A percentile compares a stretch with the other conserved stretches of the same genome.
Conservation (phyloP, 2,797 vertebrate genomes). For the Cetoscarus ocellatus region DNA sequence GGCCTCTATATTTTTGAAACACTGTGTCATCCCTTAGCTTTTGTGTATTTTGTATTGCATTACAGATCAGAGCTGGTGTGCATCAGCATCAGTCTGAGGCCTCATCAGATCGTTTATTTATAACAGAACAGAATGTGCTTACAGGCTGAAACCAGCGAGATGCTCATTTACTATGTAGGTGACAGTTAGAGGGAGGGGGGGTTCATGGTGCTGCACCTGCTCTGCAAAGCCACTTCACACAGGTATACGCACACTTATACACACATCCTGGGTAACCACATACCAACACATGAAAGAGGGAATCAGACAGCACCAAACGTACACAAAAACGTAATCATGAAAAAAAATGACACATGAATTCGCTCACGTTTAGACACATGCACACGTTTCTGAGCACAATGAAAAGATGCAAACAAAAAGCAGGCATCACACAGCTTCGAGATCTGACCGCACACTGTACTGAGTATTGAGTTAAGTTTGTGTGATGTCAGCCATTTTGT, state of each 20-base stretch:
- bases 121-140: constrained; percentile 56
- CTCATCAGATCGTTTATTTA: constrained; percentile 52
- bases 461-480: too few relatives aligned
- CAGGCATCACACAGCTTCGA: too few relatives aligned
- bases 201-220: constrained; percentile 55
- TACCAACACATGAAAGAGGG: constrained; percentile 8
- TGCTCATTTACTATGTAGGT: constrained; percentile 66
- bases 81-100: constrained; percentile 30
- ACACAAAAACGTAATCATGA: background rate
- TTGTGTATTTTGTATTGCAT: background rate
- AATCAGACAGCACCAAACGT: constrained; percentile 10
- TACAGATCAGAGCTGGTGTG: constrained; percentile 5
- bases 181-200: constrained; percentile 54
- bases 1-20: too few relatives aligned
- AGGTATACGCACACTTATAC: constrained; percentile 17
- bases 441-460: too few relatives aligned
- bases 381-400: background rate
- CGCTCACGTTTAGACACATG: background rate
- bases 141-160: constrained; percentile 53
- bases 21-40: too few relatives aligned
- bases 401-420: too few relatives aligned
- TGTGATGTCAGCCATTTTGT: too few relatives aligned
- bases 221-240: constrained; percentile 38
- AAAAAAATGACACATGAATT: background rate
- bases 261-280: constrained; percentile 21